Evolutionary conservation across 2,888 invertebrate genomes (phyloP).

Genomic region (Elgonia sp.): DNA sequence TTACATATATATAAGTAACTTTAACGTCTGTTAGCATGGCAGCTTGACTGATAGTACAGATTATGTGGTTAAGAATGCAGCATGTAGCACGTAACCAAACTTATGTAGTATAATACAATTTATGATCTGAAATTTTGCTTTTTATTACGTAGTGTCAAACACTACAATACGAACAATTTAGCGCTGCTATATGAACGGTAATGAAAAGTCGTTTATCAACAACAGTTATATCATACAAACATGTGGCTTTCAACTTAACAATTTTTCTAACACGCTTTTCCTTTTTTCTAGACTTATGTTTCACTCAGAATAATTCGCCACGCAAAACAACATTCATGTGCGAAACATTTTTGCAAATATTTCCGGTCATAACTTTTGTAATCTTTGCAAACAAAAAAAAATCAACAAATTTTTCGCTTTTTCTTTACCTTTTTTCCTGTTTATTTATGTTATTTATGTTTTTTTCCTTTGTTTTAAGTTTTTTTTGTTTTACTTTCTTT

Average conservation of each 20-base stretch:
- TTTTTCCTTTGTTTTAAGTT: too few relatives aligned
- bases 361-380: conserved; percentile 4
- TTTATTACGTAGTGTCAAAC: conserved; percentile 56
- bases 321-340: neutral
- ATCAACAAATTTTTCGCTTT: too few relatives aligned
- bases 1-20: conserved; percentile 37
- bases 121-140: conserved; percentile 68
- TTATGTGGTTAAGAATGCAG: conserved; percentile 63
- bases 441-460: neutral
- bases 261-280: conserved; percentile 36
- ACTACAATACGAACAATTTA: conserved; percentile 59
- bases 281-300: neutral
- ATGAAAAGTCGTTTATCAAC: conserved; percentile 63
- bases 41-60: conserved; percentile 64
- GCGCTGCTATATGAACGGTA: conserved; percentile 50
- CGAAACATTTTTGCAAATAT: neutral
- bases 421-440: too few relatives aligned
- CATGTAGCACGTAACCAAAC: conserved; percentile 65
- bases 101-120: conserved; percentile 61
- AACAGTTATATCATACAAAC: conserved; percentile 44
- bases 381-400: neutral
- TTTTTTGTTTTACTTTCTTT: too few relatives aligned
- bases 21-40: conserved; percentile 58
- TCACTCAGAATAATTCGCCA: conserved; percentile 12
- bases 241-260: conserved; percentile 35